phyloP scores from a whole-genome alignment of 1,140 invertebrate genomes.

The Apis mellifera region Amel_HAv3.1 CM009932.2:10905501-10906000 shows the following conservation, averaged over 20 bases:
- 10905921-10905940: no score
- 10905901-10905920: no score
- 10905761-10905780: constrained; percentile 6
- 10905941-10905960: no score
- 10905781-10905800: no score
- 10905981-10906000: background rate
- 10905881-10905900: no score
- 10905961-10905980: no score
- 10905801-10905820: no score
- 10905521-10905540: constrained; percentile 78
- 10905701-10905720: background rate
- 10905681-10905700: constrained; percentile 27
- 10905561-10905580: constrained; percentile 79
- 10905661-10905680: constrained; percentile 24
- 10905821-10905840: no score
- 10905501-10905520: constrained; percentile 80
- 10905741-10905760: background rate
- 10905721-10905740: background rate
- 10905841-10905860: no score
- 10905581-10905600: constrained; percentile 74
- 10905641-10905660: constrained; percentile 44
- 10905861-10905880: no score
- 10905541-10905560: constrained; percentile 65
- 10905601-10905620: constrained; percentile 43
- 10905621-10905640: constrained; percentile 60